phyloP scores from a whole-genome alignment of 1,140 invertebrate genomes.

The Bombyx mori region ASM3026992v2 NC_085120.1:7659501-7660000 shows the following conservation, averaged over 20 bases:
- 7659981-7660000: too few species aligned
- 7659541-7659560: too few species aligned
- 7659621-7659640: conserved; percentile 31
- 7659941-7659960: conserved; percentile 24
- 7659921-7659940: conserved; percentile 55
- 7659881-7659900: conserved; percentile 47
- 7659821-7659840: conserved; percentile 43
- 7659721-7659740: conserved; percentile 14
- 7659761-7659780: conserved; percentile 20
- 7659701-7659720: conserved; percentile 20
- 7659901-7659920: conserved; percentile 31
- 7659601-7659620: too few species aligned
- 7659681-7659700: conserved; percentile 40
- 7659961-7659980: too few species aligned
- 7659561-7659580: too few species aligned
- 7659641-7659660: conserved; percentile 49
- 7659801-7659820: conserved; percentile 31
- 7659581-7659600: too few species aligned
- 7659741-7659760: not conserved
- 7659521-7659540: too few species aligned
- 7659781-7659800: conserved; percentile 38
- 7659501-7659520: too few species aligned
- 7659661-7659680: conserved; percentile 26
- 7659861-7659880: conserved; percentile 28
- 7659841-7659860: conserved; percentile 31